Percentiles rank a stretch among this genome's conserved stretches.
These are phyloP conservation scores for Operophtera brumata DNA, from an alignment of 2,888 invertebrate species.

Conservation along the genomic window DNA sequence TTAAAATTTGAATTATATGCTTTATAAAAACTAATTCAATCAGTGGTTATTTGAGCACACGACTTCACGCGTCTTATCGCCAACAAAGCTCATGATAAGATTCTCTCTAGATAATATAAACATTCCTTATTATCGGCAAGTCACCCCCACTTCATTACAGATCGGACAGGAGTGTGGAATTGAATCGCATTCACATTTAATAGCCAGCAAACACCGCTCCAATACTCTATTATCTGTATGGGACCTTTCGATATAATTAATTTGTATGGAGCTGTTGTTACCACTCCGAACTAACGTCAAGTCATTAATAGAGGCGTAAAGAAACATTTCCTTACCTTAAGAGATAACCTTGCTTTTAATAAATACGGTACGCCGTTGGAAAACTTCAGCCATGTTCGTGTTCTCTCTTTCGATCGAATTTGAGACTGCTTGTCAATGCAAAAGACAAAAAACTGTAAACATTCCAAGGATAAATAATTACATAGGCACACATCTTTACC, in stretches of 20 bases:
- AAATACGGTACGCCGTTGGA: too few species aligned
- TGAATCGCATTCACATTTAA: constrained; percentile 74
- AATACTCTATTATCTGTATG: constrained; percentile 66
- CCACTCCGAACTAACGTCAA: constrained; percentile 1
- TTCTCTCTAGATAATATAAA: constrained; percentile 5
- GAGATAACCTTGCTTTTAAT: too few species aligned
- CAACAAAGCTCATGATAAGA: neutral
- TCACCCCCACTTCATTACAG: constrained; percentile 58
- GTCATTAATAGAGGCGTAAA: too few species aligned
- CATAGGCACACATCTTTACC: too few species aligned
- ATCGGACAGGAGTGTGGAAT: constrained; percentile 59
- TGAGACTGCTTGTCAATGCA: too few species aligned
- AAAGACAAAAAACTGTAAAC: too few species aligned
- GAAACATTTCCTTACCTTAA: too few species aligned
- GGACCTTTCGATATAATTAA: constrained; percentile 57
- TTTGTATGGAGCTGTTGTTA: constrained; percentile 49
- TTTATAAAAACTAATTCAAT: neutral
- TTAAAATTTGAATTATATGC: too few species aligned
- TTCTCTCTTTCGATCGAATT: too few species aligned
- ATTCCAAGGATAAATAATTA: too few species aligned
- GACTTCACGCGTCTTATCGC: neutral
- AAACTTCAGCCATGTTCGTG: too few species aligned
- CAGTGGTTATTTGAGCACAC: neutral
- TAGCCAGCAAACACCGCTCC: constrained; percentile 72
- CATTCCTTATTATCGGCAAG: constrained; percentile 38